A percentile compares a stretch with the other conserved stretches of the same genome.
Evolutionary conservation across 1,140 invertebrate species (phyloP).

Genomic region (Harlomillsia oculata): DNA sequence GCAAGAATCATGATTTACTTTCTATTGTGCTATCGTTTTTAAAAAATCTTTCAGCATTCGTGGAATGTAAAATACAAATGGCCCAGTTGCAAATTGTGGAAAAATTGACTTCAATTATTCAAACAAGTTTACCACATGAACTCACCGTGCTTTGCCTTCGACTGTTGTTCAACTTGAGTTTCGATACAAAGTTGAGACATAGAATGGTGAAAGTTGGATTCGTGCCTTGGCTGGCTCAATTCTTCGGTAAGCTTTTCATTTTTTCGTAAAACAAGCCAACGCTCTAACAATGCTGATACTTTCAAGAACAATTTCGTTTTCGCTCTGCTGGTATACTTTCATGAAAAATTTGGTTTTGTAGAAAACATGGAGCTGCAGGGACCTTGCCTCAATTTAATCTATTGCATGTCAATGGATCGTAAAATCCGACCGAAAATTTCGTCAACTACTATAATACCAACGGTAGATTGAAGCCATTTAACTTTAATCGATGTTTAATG

Average conservation of each 20-base stretch:
- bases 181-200: conserved; percentile 74
- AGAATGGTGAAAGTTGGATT: conserved; percentile 85
- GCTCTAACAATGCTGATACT: background rate
- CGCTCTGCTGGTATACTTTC: background rate
- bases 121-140: conserved; percentile 46
- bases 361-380: conserved; percentile 13
- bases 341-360: too few relatives aligned
- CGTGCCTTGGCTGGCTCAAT: conserved; percentile 76
- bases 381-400: conserved; percentile 17
- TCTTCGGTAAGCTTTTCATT: conserved; percentile 70
- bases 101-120: conserved; percentile 45
- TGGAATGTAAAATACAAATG: conserved; percentile 92
- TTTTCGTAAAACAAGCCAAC: background rate
- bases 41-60: conserved; percentile 87
- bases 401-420: conserved; percentile 30
- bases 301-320: background rate
- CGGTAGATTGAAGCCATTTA: conserved; percentile 20
- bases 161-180: conserved; percentile 92
- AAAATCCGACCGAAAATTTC: conserved; percentile 26
- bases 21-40: conserved; percentile 88
- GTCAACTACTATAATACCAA: conserved; percentile 18
- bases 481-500: background rate
- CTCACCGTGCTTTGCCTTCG: conserved; percentile 77
- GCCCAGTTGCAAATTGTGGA: conserved; percentile 46
- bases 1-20: conserved; percentile 75